These are phyloP conservation scores for Bombyx mandarina DNA, from an alignment of 1,140 invertebrate species.

Conservation along the genomic window DNA sequence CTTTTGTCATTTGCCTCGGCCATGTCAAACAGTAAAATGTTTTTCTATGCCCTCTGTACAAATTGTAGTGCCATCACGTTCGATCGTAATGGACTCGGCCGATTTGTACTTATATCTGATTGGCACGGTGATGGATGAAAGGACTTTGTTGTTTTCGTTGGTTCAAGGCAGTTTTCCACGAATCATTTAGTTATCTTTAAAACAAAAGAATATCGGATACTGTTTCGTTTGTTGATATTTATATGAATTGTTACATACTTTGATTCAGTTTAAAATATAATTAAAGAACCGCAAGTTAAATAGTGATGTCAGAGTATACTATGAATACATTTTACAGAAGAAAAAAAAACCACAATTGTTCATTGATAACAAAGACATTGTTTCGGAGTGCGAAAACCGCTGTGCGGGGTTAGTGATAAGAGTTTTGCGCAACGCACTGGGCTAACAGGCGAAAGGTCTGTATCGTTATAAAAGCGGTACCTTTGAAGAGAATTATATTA, in stretches of 20 bases:
- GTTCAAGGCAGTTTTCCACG: too few species aligned
- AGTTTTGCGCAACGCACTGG: conserved; percentile 39
- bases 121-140: conserved; percentile 55
- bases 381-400: not conserved
- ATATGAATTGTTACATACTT: not conserved
- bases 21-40: conserved; percentile 65
- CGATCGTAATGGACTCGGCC: conserved; percentile 57
- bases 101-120: conserved; percentile 54
- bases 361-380: conserved; percentile 3
- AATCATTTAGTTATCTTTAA: too few species aligned
- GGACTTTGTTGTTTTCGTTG: conserved; percentile 33
- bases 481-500: conserved; percentile 49
- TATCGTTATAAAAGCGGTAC: conserved; percentile 38
- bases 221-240: not conserved
- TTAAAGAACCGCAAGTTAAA: too few species aligned
- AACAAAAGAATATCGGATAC: too few species aligned
- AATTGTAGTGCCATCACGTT: conserved; percentile 40
- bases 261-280: too few species aligned
- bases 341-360: too few species aligned
- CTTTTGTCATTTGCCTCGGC: conserved; percentile 65
- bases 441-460: conserved; percentile 36
- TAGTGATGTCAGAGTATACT: too few species aligned
- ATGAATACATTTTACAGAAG: too few species aligned
- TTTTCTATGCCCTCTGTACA: conserved; percentile 57
- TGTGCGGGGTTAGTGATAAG: conserved; percentile 34